These are phyloP conservation scores for Neofelis nebulosa DNA, from an alignment of 2,113 vertebrate species.

Conservation along the genomic window DNA sequence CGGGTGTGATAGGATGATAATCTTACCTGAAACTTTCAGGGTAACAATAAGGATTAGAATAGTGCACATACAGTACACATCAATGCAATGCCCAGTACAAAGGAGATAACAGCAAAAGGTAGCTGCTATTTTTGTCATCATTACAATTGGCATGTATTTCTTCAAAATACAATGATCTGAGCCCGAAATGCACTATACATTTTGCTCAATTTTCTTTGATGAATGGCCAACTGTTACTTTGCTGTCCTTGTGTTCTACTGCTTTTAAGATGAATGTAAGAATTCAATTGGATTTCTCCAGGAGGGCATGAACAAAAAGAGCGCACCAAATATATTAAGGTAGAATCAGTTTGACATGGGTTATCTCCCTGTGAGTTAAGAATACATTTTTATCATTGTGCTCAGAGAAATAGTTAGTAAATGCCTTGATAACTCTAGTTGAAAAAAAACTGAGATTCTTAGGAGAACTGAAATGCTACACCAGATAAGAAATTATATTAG, in stretches of 20 bases:
- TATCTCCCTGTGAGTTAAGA: constrained; percentile 52
- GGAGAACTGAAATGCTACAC: background rate
- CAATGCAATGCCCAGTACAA: too few species aligned
- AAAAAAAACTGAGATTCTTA: background rate
- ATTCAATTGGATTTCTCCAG: constrained; percentile 50
- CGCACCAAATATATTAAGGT: background rate
- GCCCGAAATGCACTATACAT: background rate
- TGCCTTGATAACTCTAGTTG: background rate
- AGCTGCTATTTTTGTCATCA: background rate
- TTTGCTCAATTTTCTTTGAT: constrained; percentile 17
- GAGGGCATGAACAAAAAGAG: background rate
- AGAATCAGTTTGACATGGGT: constrained; percentile 42
- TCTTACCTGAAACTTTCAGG: background rate
- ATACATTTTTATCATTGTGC: constrained; percentile 37
- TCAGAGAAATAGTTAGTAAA: constrained; percentile 39
- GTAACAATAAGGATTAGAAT: background rate
- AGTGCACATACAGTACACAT: background rate
- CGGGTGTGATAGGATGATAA: background rate
- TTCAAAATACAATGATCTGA: background rate
- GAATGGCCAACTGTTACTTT: constrained; percentile 37
- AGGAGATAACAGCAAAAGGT: background rate
- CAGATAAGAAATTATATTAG: background rate
- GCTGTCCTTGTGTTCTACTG: constrained; percentile 20
- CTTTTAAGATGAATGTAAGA: constrained; percentile 52
- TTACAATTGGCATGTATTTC: background rate